Conservation (phyloP, 2,888 invertebrate genomes). For the Auanema freiburgensis region DNA sequence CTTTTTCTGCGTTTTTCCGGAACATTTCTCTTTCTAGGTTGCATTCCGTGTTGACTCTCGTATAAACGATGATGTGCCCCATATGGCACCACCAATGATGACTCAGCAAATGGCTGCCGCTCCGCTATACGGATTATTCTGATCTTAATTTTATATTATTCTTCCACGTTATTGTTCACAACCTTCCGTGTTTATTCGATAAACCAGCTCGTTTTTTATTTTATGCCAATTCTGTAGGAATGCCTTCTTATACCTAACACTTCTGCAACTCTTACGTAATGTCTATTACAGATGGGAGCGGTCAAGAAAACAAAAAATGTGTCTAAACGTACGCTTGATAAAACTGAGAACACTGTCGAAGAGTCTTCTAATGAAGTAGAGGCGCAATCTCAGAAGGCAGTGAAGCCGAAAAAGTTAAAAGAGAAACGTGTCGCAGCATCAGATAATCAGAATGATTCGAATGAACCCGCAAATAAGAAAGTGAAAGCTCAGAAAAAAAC, state of each 20-base stretch:
- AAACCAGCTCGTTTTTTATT: no score
- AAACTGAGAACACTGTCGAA: not conserved
- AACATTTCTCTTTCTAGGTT: slow-evolving; percentile 14
- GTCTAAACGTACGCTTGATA: not conserved
- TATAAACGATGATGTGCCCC: slow-evolving; percentile 24
- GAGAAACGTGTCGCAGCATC: not conserved
- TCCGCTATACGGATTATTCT: slow-evolving; percentile 40
- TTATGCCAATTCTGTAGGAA: no score
- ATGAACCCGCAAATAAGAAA: slow-evolving; percentile 7
- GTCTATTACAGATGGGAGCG: not conserved
- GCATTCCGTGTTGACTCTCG: slow-evolving; percentile 35
- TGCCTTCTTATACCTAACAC: no score
- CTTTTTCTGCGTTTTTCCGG: not conserved
- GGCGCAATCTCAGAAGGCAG: not conserved
- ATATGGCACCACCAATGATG: slow-evolving; percentile 22
- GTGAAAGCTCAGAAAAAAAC: slow-evolving; percentile 12
- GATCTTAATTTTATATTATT: slow-evolving; percentile 14
- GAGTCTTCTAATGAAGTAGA: not conserved
- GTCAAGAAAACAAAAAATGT: slow-evolving; percentile 2
- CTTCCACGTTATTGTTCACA: slow-evolving; percentile 5
- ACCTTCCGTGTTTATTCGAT: no score
- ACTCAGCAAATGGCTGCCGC: slow-evolving; percentile 20
- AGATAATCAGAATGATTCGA: not conserved
- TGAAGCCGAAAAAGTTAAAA: no score
- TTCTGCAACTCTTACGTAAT: not conserved